Evolutionary conservation across 2,797 vertebrate genomes (phyloP).

Genomic region (Caiman crocodilus): DNA sequence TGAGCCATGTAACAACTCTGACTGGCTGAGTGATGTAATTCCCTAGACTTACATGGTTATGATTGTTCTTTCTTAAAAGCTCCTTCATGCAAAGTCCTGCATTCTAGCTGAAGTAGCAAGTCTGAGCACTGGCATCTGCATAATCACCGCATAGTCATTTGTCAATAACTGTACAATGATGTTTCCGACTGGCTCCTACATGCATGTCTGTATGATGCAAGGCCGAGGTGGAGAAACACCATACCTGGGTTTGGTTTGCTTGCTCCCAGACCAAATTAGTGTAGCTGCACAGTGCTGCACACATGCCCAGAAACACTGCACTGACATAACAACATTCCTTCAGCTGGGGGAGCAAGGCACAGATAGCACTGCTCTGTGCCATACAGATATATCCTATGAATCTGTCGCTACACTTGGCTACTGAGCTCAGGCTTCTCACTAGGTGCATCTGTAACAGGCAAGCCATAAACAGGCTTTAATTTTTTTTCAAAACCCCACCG

Average conservation of each 20-base stretch:
- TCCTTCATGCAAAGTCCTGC: neutral
- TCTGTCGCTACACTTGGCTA: neutral
- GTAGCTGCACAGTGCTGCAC: too few species aligned
- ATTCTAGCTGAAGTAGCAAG: neutral
- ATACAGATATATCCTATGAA: neutral
- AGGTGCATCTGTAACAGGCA: neutral
- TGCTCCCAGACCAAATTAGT: too few species aligned
- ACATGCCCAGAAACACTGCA: too few species aligned
- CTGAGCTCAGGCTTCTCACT: neutral
- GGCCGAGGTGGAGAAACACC: too few species aligned
- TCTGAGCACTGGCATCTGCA: neutral
- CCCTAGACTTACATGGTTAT: neutral
- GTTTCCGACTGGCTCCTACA: too few species aligned
- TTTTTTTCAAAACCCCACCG: too few species aligned
- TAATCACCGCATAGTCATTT: too few species aligned
- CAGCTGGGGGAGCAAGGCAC: too few species aligned
- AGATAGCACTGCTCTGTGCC: too few species aligned
- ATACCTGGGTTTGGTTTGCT: too few species aligned
- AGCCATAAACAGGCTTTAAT: neutral
- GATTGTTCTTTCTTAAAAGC: neutral
- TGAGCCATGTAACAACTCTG: neutral
- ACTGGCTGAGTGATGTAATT: neutral
- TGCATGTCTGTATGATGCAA: neutral
- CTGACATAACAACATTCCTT: too few species aligned
- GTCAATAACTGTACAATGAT: neutral